phyloP scores from a whole-genome alignment of 2,888 invertebrate genomes.

The Heliconius cydno region DNA sequence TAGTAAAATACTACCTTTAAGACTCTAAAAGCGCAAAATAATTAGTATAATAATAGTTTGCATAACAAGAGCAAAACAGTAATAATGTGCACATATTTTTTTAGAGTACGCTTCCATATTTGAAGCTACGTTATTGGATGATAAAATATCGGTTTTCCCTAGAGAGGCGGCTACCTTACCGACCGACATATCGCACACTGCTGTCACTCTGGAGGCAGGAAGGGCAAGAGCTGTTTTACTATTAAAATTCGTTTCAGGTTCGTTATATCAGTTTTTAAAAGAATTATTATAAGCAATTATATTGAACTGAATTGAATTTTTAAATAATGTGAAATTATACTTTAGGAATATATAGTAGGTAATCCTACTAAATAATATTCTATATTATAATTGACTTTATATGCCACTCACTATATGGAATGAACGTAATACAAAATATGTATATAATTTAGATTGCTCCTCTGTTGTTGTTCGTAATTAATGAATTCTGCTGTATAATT shows the following conservation, averaged over 20 bases:
- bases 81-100: slow-evolving; percentile 28
- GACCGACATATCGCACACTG: slow-evolving; percentile 52
- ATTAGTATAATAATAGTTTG: not conserved
- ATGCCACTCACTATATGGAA: no score
- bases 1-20: no score
- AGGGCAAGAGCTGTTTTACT: slow-evolving; percentile 60
- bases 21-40: no score
- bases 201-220: slow-evolving; percentile 61
- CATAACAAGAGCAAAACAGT: not conserved
- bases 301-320: not conserved
- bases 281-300: not conserved
- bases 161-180: slow-evolving; percentile 54
- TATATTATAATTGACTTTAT: no score
- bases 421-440: no score
- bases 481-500: no score
- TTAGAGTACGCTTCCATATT: slow-evolving; percentile 61
- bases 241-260: slow-evolving; percentile 53
- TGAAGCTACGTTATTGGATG: slow-evolving; percentile 50
- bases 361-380: no score
- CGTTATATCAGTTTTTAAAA: slow-evolving; percentile 27
- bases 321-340: no score
- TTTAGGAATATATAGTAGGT: no score
- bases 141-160: slow-evolving; percentile 54
- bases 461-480: no score
- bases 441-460: no score